These are phyloP conservation scores for Drosophila athabasca DNA, from an alignment of 1,140 invertebrate genomes.

Conservation along the genomic window DNA sequence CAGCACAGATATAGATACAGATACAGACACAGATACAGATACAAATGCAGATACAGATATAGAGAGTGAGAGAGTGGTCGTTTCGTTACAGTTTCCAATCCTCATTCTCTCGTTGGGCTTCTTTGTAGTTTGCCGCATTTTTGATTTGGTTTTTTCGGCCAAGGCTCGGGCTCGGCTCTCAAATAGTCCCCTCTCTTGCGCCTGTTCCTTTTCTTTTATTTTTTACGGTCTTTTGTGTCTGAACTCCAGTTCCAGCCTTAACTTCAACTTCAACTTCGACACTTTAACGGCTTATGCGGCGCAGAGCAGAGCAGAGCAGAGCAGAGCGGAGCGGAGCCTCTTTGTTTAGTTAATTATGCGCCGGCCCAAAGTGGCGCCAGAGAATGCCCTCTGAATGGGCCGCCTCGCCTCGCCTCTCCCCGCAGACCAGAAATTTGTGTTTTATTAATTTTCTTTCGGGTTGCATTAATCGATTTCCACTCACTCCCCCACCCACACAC, in stretches of 20 bases:
- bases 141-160: slow-evolving; percentile 66
- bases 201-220: slow-evolving; percentile 14
- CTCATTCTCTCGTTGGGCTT: slow-evolving; percentile 22
- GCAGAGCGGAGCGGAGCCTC: slow-evolving; percentile 19
- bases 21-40: slow-evolving; percentile 9
- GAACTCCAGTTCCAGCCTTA: slow-evolving; percentile 9
- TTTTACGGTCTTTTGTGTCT: slow-evolving; percentile 46
- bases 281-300: slow-evolving; percentile 69
- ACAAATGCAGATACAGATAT: not conserved
- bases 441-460: slow-evolving; percentile 69
- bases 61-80: not conserved
- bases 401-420: not conserved
- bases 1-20: slow-evolving; percentile 22
- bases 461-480: slow-evolving; percentile 73
- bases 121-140: slow-evolving; percentile 79
- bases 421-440: slow-evolving; percentile 31
- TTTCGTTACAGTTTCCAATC: slow-evolving; percentile 78
- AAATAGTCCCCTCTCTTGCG: slow-evolving; percentile 49
- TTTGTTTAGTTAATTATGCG: slow-evolving; percentile 78
- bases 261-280: slow-evolving; percentile 61
- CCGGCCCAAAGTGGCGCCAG: slow-evolving; percentile 68
- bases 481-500: slow-evolving; percentile 9
- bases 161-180: slow-evolving; percentile 23
- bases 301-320: no score
- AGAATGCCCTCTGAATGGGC: slow-evolving; percentile 1